Conservation (phyloP, 1,140 invertebrate genomes). For the Drosophila setifemur region DNA sequence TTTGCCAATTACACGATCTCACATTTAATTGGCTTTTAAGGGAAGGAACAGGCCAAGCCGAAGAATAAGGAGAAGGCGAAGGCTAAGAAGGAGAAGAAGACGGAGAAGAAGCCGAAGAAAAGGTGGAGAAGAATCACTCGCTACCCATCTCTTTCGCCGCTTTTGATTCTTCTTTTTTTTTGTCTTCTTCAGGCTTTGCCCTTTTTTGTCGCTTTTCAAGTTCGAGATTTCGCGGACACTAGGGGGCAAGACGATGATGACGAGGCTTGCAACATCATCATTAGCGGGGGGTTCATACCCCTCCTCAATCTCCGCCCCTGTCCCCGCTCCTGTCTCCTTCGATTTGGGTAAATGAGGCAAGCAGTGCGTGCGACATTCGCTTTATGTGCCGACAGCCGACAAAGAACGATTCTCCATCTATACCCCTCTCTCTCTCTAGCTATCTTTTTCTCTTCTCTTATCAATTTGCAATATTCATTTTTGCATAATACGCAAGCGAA, state of each 20-base stretch:
- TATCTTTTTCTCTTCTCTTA: conserved; percentile 12
- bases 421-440: background rate
- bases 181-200: conserved; percentile 51
- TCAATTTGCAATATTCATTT: conserved; percentile 79
- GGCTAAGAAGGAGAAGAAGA: conserved; percentile 8
- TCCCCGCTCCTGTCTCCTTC: conserved; percentile 60
- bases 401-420: conserved; percentile 34
- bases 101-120: background rate
- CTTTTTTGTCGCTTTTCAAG: conserved; percentile 60
- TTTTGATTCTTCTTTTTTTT: conserved; percentile 44
- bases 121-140: background rate
- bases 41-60: conserved; percentile 21
- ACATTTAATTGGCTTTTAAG: conserved; percentile 82
- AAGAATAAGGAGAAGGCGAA: background rate
- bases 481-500: conserved; percentile 67
- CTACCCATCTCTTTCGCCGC: conserved; percentile 46
- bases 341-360: conserved; percentile 78
- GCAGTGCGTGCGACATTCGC: conserved; percentile 78
- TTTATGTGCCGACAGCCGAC: conserved; percentile 71
- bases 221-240: conserved; percentile 41
- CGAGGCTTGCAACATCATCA: conserved; percentile 41
- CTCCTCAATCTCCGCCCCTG: conserved; percentile 3
- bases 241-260: conserved; percentile 10
- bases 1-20: conserved; percentile 82
- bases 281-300: conserved; percentile 52